Evolutionary conservation across 2,797 vertebrate genomes (phyloP).

Genomic region (Urophycis tenuis): DNA sequence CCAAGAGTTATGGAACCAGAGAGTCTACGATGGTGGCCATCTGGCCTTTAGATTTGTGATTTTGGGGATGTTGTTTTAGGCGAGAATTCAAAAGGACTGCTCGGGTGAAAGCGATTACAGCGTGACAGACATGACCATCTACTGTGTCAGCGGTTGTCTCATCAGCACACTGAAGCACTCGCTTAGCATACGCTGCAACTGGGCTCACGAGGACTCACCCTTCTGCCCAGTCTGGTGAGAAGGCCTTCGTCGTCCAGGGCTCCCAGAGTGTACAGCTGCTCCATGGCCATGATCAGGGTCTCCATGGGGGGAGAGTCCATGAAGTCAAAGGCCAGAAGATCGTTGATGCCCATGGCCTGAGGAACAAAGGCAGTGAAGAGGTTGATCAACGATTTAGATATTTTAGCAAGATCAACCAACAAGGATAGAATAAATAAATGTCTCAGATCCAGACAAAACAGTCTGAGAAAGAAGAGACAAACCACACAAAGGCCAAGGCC

Average conservation of each 20-base stretch:
- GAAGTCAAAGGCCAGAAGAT: conserved; percentile 96
- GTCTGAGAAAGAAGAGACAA: background rate
- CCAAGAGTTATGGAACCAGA: too few relatives aligned
- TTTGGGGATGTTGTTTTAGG: too few relatives aligned
- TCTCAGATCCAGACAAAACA: too few relatives aligned
- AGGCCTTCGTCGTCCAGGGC: conserved; percentile 94
- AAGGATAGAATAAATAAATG: background rate
- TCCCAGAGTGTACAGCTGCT: conserved; percentile 94
- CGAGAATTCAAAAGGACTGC: background rate
- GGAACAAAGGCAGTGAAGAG: background rate
- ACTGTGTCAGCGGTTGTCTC: background rate
- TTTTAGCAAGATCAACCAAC: too few relatives aligned
- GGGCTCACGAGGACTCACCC: conserved; percentile 67
- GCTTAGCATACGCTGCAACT: background rate
- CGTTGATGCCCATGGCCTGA: conserved; percentile 99
- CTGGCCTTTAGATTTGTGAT: too few relatives aligned
- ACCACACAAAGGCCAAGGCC: background rate
- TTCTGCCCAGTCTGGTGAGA: conserved; percentile 88
- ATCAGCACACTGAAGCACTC: background rate
- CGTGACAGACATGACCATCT: background rate
- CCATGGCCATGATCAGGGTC: conserved; percentile 98
- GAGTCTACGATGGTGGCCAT: too few relatives aligned
- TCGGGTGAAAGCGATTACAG: background rate
- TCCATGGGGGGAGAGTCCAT: conserved; percentile 99
- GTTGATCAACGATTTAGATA: too few relatives aligned